Evolutionary conservation across 30 jellyfish, hydroid and myxozoan species (phyloP), one percentile per base, ranked within the genome.

Genomic region (Morbakka virulenta): DNA sequence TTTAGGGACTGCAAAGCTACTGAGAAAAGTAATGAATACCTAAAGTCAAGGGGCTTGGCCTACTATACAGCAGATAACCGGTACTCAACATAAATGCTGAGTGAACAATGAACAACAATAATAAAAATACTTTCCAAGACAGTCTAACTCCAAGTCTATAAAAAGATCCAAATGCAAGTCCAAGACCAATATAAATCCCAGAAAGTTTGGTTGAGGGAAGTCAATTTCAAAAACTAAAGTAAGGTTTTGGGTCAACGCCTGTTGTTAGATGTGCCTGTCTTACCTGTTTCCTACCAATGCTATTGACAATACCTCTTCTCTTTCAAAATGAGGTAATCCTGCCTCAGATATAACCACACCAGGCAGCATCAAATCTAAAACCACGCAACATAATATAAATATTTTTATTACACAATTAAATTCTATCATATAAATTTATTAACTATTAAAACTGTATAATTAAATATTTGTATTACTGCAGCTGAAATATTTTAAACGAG

Each of bases 301-400:
- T 22, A 91, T 84, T n/a, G 79, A 83, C 28, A 81, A 47, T 29
- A 67, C 65, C 3, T 79, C 75, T 14, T 83, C 93, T 20, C 35
- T 62, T n/a, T 32, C 26, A 33, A 84, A 47, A 52, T 67, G 52
- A 11, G 69, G 88, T 57, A 79, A 70, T 28, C 87, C 95, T 26
- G 82, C 90, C 33, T 53, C 26, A 2, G 87, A 53, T 9, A 51
- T 50, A 0, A 81, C 30, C 2, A 91, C 91, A 0, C 98, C 98
- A 84, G 96, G 96, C 20, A 91, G 86, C 98, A 91, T 91, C 64
- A 91, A 71, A 72, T 91, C 98, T 91, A 31, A 1, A 69, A 20
- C 22, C 22, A 36, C 3, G 47, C 1, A 64, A 28, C 13, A n/a
- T 0, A 35, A 1, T 23, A 61, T 14, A 0, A 48, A 27, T 17